Percentiles rank a stretch among this genome's conserved stretches.
Conservation (phyloP, 2,888 invertebrate genomes). For the Troides oblongomaculatus region DNA sequence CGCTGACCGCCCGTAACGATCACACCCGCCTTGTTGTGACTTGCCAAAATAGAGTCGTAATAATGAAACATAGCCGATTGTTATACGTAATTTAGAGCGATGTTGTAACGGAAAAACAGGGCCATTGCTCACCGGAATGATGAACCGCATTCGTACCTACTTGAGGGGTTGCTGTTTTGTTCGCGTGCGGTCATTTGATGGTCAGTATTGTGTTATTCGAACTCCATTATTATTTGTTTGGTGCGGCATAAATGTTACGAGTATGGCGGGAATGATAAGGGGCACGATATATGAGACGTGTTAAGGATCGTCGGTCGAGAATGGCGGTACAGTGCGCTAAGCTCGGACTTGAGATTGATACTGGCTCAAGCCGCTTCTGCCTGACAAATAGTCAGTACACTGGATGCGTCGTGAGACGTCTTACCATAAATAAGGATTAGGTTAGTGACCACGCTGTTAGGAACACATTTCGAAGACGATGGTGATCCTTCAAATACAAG, state of each 20-base stretch:
- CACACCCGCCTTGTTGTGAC: slow-evolving; percentile 73
- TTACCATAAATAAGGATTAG: slow-evolving; percentile 81
- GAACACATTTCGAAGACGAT: slow-evolving; percentile 10
- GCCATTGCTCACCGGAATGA: slow-evolving; percentile 3
- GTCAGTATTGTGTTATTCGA: slow-evolving; percentile 3
- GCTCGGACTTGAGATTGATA: slow-evolving; percentile 69
- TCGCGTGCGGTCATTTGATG: slow-evolving; percentile 25
- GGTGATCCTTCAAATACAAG: slow-evolving; percentile 21
- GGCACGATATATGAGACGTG: slow-evolving; percentile 14
- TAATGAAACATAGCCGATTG: slow-evolving; percentile 75
- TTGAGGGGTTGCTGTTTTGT: slow-evolving; percentile 31
- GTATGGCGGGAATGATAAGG: slow-evolving; percentile 13
- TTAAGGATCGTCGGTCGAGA: slow-evolving; percentile 35
- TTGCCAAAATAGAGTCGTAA: slow-evolving; percentile 78
- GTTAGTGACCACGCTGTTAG: slow-evolving; percentile 67
- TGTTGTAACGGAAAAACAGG: slow-evolving; percentile 53
- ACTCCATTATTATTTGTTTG: slow-evolving; percentile 3
- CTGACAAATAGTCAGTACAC: slow-evolving; percentile 74
- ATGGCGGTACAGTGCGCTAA: slow-evolving; percentile 46
- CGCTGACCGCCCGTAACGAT: slow-evolving; percentile 53
- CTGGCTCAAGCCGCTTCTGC: slow-evolving; percentile 52
- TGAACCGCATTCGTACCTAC: slow-evolving; percentile 50
- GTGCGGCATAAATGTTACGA: slow-evolving; percentile 2
- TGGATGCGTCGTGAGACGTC: slow-evolving; percentile 72
- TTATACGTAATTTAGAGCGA: slow-evolving; percentile 71